Base-by-base conservation (phyloP, 2,888 invertebrate species). In the Erebia ligea region DNA sequence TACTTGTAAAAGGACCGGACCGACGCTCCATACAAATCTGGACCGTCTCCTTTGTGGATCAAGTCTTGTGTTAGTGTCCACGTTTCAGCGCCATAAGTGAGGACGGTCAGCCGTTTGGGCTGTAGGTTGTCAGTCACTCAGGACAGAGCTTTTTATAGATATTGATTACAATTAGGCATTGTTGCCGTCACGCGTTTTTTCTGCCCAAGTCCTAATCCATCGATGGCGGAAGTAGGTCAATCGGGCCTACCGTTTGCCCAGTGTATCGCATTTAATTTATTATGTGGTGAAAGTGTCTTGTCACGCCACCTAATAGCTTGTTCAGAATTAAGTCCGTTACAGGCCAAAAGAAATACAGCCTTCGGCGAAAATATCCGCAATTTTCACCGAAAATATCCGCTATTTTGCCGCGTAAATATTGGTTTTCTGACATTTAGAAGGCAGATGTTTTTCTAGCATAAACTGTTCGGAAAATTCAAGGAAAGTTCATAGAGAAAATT, bases 321-420 rank as follows among this genome's bases (percentile, higher is more conserved):
- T 40, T 52, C 64, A 10, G 64, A 64, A 64, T 64, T 64, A 64
- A 54, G 54, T 64, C 54, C 34, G 64, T 40, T 54, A 64, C 64
- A 64, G 52, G 17, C 62, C 52, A 54, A 52, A 64, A 64, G 62
- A 64, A 54, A 54, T 52, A 64, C 64, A 54, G 40, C 64, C 52
- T 61, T 61, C 50, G 54, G 40, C 40, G 61, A 45, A 66, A 66
- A 68, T 71, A 68, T 59, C 25, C 48, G 34, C 50, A 34, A 52
- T 50, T 59, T 59, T 59, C 59, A 10, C 59, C 34, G 59, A 59
- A 66, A 66, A 68, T 71, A 64, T 59, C n/a, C 48, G 50, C 40
- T 13, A 40, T 50, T 59, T 59, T 50, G 40, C 58, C 48, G 59
- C 21, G 34, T 40, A 59, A 67, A 52, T 34, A 50, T 50, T 67